A percentile compares a stretch with the other conserved stretches of the same genome.
phyloP scores from a whole-genome alignment of 2,888 invertebrate genomes.

The Drosophila colorata region DNA sequence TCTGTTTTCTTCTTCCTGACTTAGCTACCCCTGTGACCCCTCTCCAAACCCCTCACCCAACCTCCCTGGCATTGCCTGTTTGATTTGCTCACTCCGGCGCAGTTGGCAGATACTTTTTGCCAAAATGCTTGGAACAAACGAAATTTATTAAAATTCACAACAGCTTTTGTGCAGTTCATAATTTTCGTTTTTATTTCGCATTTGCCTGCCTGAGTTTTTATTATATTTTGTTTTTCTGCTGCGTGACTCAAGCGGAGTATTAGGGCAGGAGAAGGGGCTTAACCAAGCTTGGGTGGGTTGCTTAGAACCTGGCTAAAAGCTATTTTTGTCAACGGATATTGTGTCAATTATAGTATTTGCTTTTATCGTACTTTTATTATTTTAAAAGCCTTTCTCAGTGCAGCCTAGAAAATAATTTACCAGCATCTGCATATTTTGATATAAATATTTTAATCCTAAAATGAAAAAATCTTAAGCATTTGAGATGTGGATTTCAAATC shows the following conservation, averaged over 20 bases:
- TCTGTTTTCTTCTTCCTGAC: constrained; percentile 34
- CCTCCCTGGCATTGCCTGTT: constrained; percentile 37
- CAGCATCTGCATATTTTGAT: no score
- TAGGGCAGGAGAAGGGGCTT: neutral
- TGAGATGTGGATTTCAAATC: no score
- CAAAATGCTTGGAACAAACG: constrained; percentile 37
- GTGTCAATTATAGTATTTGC: constrained; percentile 24
- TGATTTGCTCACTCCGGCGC: constrained; percentile 74
- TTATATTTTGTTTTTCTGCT: constrained; percentile 26
- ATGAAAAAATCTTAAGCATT: no score
- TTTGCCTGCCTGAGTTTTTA: constrained; percentile 62
- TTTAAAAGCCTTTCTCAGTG: no score
- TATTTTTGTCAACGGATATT: constrained; percentile 23
- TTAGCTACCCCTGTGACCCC: constrained; percentile 30
- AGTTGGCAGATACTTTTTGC: constrained; percentile 63
- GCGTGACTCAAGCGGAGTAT: constrained; percentile 47
- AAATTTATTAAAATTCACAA: constrained; percentile 83
- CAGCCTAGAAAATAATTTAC: no score
- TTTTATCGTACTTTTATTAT: constrained; percentile 26
- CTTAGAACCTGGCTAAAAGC: neutral
- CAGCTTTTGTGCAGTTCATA: constrained; percentile 83
- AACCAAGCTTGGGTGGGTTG: neutral
- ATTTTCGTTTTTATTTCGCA: constrained; percentile 77
- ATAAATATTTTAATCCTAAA: no score
- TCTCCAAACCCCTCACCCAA: no score